A percentile compares a stretch with the other conserved stretches of the same genome.
Evolutionary conservation across 2,797 vertebrate genomes (phyloP).

Genomic region (Meda fulgida): DNA sequence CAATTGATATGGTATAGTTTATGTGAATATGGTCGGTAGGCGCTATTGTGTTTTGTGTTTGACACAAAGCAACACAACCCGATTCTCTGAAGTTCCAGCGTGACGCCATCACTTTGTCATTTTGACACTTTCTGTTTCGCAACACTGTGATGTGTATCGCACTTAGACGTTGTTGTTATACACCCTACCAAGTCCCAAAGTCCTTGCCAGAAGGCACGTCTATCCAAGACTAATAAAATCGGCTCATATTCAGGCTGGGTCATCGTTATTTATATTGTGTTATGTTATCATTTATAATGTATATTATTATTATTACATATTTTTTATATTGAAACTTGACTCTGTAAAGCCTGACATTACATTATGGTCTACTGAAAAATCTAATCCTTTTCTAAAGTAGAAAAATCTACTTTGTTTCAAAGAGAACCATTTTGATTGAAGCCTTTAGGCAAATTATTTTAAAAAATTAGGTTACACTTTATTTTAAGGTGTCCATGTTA

Average conservation of each 20-base stretch:
- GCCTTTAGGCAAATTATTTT: not conserved
- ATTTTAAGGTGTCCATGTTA: not conserved
- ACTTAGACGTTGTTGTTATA: not conserved
- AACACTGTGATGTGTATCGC: slow-evolving; percentile 6
- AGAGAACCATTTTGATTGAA: not conserved
- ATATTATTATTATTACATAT: not conserved
- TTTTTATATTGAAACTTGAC: too few relatives aligned
- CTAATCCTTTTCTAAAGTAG: too few relatives aligned
- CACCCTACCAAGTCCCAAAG: not conserved
- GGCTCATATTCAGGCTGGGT: not conserved
- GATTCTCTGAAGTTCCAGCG: slow-evolving; percentile 31
- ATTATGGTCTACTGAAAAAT: too few relatives aligned
- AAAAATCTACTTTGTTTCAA: not conserved
- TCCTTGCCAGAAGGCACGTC: not conserved
- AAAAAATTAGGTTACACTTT: not conserved
- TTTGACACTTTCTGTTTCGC: slow-evolving; percentile 44
- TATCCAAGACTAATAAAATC: not conserved
- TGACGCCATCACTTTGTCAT: slow-evolving; percentile 31
- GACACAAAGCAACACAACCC: slow-evolving; percentile 31
- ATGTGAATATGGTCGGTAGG: not conserved
- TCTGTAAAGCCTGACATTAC: not conserved
- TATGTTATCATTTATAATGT: not conserved
- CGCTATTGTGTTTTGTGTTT: slow-evolving; percentile 9
- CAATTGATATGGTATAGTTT: slow-evolving; percentile 8
- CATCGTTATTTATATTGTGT: not conserved